Evolutionary conservation across 2,113 vertebrate genomes (phyloP).

Genomic region (Xenotilapia flavipinnis): DNA sequence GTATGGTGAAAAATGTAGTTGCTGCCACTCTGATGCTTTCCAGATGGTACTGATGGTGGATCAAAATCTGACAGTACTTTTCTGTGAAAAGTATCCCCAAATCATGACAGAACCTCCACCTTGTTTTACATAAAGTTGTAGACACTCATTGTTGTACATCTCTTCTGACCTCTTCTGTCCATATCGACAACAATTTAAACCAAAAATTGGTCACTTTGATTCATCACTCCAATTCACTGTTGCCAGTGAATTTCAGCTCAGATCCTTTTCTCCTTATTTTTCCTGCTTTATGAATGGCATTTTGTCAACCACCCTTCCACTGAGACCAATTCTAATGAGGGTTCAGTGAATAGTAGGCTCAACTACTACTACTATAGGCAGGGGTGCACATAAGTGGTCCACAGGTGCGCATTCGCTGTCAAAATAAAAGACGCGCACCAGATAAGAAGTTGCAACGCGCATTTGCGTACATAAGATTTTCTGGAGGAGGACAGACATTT

Average conservation of each 20-base stretch:
- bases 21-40: not conserved
- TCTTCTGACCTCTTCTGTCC: no score
- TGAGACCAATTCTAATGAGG: not conserved
- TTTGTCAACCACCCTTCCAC: not conserved
- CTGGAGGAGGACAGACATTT: not conserved
- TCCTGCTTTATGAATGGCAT: not conserved
- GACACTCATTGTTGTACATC: no score
- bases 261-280: not conserved
- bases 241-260: not conserved
- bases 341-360: not conserved
- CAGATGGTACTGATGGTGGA: not conserved
- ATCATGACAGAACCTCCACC: not conserved
- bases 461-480: not conserved
- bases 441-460: not conserved
- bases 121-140: no score
- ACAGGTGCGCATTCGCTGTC: accelerated
- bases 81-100: not conserved
- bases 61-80: not conserved
- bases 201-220: not conserved
- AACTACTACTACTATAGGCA: not conserved
- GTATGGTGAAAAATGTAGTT: not conserved
- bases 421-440: not conserved
- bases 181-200: not conserved
- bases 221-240: not conserved
- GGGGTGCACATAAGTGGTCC: not conserved